Evolutionary conservation across 2,113 vertebrate species (phyloP), one percentile per base, ranked within the genome.

Genomic region (Neofelis nebulosa): DNA sequence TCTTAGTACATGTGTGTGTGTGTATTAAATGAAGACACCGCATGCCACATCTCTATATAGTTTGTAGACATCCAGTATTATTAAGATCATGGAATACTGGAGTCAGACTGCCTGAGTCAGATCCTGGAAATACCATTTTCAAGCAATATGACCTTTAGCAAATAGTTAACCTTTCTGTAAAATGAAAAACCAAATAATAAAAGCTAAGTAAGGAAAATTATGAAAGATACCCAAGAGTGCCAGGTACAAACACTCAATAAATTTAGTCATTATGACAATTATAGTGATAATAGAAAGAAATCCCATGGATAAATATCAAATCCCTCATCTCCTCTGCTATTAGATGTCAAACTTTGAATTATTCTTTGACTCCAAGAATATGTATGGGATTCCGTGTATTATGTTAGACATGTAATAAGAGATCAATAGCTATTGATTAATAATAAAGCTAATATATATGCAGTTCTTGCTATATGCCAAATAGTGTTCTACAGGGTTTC

Each of bases 81-180:
- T 76, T 63, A 50, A 85, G 4, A 86, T 11, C 11, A 68, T 76
- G 73, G 31, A 33, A 18, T 41, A 52, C 31, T 91, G 16, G 1
- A 79, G 36, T 80, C 21, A 84, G 6, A 23, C 4, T 52, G 84
- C 33, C 41, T 63, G 21, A 45, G 10, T 71, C 63, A 66, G 16
- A 87, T 83, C 16, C 36, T 96, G 9, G 4, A 21, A 89, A 63
- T 93, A 81, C 10, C 5, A 86, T 86, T 97, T 94, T 95, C 36
- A 94, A 91, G 36, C 55, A 23, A n/a, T 63, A 31, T 71, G 31
- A 81, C 25, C 21, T 87, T 45, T 89, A 69, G 10, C 13, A 96
- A 89, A 81, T 55, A 92, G 19, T 52, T 85, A 45, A n/a, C 12
- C 38, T 89, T 76, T 95, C 36, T 83, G 0, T 82, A 78, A 68